phyloP scores from a whole-genome alignment of 37 sponge, comb jelly and placozoan genomes.

The Oopsacas minuta region DNA sequence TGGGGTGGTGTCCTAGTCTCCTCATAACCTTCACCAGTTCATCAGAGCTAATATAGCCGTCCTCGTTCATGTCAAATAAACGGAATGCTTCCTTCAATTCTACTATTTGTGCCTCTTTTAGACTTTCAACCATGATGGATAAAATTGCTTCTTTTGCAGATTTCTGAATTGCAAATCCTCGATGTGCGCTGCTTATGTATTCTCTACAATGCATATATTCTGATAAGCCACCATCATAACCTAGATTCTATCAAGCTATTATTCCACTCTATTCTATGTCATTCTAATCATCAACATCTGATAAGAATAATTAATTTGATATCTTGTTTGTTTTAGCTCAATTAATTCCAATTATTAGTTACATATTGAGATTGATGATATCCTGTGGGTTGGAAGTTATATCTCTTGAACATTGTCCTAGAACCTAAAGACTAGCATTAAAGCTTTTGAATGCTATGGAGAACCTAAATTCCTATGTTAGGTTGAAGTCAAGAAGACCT shows the following conservation, averaged over 20 bases:
- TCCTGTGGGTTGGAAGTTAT: too few species aligned
- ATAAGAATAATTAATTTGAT: too few species aligned
- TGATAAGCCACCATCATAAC: not conserved
- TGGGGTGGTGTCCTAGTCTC: not conserved
- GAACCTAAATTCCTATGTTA: too few species aligned
- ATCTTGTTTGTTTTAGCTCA: too few species aligned
- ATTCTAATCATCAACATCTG: too few species aligned
- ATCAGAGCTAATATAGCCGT: not conserved
- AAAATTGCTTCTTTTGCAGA: not conserved
- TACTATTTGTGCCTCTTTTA: constrained; percentile 13
- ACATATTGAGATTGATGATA: too few species aligned
- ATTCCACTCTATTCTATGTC: not conserved
- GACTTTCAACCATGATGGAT: not conserved
- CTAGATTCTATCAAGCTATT: not conserved
- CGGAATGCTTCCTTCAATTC: constrained; percentile 14
- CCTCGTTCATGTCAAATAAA: not conserved
- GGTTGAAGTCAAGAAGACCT: too few species aligned
- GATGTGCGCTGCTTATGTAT: not conserved
- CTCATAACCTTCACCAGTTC: not conserved
- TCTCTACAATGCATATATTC: constrained; percentile 5
- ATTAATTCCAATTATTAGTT: too few species aligned
- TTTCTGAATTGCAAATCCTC: not conserved
- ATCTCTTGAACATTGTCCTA: too few species aligned
- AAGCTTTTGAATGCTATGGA: too few species aligned
- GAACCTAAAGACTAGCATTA: too few species aligned